Evolutionary conservation across 1,140 invertebrate genomes (phyloP), one percentile per base, ranked within the genome.

Genomic region (Globodera rostochiensis): DNA sequence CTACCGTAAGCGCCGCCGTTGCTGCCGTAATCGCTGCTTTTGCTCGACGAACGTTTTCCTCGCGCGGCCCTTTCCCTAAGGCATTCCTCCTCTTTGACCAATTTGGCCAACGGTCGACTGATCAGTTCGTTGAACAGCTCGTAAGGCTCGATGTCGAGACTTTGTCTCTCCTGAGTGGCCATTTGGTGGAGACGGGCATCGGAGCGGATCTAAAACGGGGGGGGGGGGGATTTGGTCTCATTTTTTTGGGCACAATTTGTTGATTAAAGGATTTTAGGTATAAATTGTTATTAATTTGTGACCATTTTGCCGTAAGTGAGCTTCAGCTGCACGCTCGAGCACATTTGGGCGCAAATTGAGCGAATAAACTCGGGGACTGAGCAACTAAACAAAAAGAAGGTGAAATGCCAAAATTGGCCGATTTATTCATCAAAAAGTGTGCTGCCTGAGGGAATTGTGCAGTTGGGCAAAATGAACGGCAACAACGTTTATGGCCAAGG

Each of bases 381-480:
- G 77, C 85, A 86, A 19, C 73, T 86, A 4, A 47, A 76, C 25
- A n/a, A 76, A 60, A 49, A 25, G 6, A 8, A 76, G 4, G 19
- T 73, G 5, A 25, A 73, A 73, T 73, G 25, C 47, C 53, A 50
- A 50, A 36, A 19, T 9, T 76, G 36, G 1, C 2, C 36, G 36
- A 36, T 36, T 36, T 36, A 36, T 36, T 36, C 36, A 36, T 36
- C 36, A 36, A 36, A 36, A 36, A 36, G 1, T 36, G 36, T 36
- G 36, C 36, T 76, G 74, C 74, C 74, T 76, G 21, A 69, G 50
- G n/a, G 85, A 53, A 49, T 53, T 60, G 49, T 86, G 77, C 21
- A 86, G n/a, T 36, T 82, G 85, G 74, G 83, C 84, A 50, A 81
- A 57, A 53, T 86, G 85, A 46, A 81, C 86, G 6, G 85, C 85